Conservation (phyloP, 2,797 vertebrate genomes). For the Hybognathus amarus region DNA sequence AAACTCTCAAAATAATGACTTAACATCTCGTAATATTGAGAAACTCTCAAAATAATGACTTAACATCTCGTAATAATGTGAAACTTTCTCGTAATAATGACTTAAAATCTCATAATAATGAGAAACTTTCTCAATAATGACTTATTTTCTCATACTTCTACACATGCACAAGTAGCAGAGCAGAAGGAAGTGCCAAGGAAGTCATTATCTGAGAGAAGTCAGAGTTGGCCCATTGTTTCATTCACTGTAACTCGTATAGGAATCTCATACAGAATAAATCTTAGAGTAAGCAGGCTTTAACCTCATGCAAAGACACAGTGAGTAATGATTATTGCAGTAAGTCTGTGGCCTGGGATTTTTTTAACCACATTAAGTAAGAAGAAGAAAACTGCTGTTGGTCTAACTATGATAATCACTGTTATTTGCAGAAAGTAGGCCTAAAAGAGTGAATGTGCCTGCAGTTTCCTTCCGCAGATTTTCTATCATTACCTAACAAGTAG, state of each 20-base stretch:
- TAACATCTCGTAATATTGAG: too few species aligned
- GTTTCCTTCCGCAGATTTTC: conserved; percentile 2
- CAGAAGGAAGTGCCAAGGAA: too few species aligned
- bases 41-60: too few species aligned
- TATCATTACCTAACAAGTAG: neutral
- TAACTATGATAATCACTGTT: conserved; percentile 1
- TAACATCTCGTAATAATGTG: too few species aligned
- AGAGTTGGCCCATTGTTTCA: neutral
- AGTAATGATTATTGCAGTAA: neutral
- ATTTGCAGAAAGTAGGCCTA: neutral
- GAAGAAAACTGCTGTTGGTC: neutral
- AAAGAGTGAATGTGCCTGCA: neutral
- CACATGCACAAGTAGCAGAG: too few species aligned
- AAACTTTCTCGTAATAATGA: too few species aligned
- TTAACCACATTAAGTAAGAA: neutral
- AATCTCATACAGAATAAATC: neutral
- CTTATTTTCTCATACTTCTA: too few species aligned
- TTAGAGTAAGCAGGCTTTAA: neutral
- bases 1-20: too few species aligned
- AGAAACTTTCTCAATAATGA: too few species aligned
- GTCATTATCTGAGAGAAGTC: neutral
- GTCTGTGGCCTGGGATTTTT: neutral
- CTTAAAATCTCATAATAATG: too few species aligned
- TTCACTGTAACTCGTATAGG: neutral
- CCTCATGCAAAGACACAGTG: neutral